Base-by-base conservation (phyloP, 2,113 vertebrate species). In the Mesitornis unicolor region DNA sequence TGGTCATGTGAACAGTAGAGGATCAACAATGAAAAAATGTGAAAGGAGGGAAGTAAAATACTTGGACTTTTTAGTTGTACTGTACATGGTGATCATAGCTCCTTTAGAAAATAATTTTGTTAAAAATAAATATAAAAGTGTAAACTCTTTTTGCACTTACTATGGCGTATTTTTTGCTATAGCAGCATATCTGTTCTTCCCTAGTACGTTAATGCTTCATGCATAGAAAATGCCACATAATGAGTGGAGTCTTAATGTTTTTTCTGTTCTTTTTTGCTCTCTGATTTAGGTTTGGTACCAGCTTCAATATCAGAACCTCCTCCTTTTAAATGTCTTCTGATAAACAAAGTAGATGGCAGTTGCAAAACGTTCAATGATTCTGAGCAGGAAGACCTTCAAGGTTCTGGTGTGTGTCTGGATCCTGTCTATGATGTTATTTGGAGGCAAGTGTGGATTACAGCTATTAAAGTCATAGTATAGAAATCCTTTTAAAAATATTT, bases 371-470 rank as follows among this genome's bases (percentile, higher is more conserved):
- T 99, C 96, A 99, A 99, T 97, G 99, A 99, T 97, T 99, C 99
- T 69, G 99, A 99, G 94, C 99, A 99, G 97, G 99, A 99, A 95
- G 99, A 99, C 95, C 98, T 99, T 78, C 99, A 99, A 94, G 99
- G 99, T 80, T 99, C 99, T 88, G 99, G 99, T 83, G 99, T 99
- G 29, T 99, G 99, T 97, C 98, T 99, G 94, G 99, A 99, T 97
- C 99, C 99, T 69, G 99, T 99, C 69, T 99, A 99, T 98, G 99
- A 99, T 97, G 99, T 99, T 96, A 99, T 99, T 97, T 99, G 99
- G 99, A 99, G 99, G 99, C 99, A 97, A 98, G 98, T 91, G 33
- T 95, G 91, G 36, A 65, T 95, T 95, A 84, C 31, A 77, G 80
- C 69, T 94, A 51, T 67, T 87, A 31, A 87, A 84, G 13, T 36